Conservation (phyloP, 2,888 invertebrate genomes). For the Campaea margaritaria region DNA sequence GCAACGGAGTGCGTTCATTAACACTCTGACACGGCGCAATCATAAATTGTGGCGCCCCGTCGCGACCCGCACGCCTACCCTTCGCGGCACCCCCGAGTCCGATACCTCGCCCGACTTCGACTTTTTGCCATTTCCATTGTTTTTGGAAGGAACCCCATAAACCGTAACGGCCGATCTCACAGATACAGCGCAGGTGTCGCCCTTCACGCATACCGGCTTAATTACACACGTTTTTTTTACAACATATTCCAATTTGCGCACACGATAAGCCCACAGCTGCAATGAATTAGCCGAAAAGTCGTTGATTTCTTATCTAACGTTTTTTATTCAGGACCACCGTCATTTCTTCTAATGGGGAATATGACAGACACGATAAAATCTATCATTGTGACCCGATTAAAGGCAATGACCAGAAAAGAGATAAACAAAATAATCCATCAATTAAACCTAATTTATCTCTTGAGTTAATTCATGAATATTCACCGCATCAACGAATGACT, state of each 20-base stretch:
- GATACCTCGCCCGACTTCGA: conserved; percentile 74
- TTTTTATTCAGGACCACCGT: conserved; percentile 55
- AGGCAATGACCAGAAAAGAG: conserved; percentile 30
- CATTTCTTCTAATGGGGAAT: conserved; percentile 43
- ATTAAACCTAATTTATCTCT: conserved; percentile 36
- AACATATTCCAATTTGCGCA: conserved; percentile 71
- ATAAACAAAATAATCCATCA: conserved; percentile 40
- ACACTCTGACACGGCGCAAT: conserved; percentile 82
- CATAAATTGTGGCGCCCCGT: conserved; percentile 83
- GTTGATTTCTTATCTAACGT: conserved; percentile 61
- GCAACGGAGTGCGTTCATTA: conserved; percentile 84
- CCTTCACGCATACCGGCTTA: conserved; percentile 79
- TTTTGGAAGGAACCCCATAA: conserved; percentile 78
- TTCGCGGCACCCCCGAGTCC: conserved; percentile 55
- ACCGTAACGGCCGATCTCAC: conserved; percentile 77
- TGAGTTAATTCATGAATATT: conserved; percentile 39
- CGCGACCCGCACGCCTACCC: conserved; percentile 78
- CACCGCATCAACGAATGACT: conserved; percentile 37
- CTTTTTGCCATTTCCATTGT: conserved; percentile 83
- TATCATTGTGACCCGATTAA: conserved; percentile 38
- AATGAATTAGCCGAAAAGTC: conserved; percentile 63
- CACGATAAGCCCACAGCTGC: conserved; percentile 75
- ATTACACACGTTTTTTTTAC: conserved; percentile 76
- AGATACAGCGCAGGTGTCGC: conserved; percentile 81
- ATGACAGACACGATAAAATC: conserved; percentile 56